A percentile compares a stretch with the other conserved stretches of the same genome.
Conservation (phyloP, 2,113 vertebrate genomes). For the Nannobrachium achirus region DNA sequence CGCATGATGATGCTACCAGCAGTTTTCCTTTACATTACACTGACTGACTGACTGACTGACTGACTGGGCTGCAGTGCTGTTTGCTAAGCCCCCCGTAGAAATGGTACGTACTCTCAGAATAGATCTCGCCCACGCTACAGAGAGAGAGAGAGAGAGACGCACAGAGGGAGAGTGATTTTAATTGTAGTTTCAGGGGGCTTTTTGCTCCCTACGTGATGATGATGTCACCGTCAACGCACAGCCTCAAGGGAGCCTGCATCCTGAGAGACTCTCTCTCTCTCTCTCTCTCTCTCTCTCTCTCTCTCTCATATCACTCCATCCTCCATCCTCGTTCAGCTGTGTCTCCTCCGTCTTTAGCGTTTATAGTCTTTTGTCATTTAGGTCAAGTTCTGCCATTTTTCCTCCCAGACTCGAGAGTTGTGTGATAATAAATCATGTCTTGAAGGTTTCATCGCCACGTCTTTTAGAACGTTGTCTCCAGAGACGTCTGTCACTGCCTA, state of each 20-base stretch:
- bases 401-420: too few relatives aligned
- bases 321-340: slow-evolving; percentile 42
- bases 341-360: slow-evolving; percentile 53
- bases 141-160: slow-evolving; percentile 13
- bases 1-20: too few relatives aligned
- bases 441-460: too few relatives aligned
- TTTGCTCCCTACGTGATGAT: slow-evolving; percentile 59
- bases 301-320: slow-evolving; percentile 26
- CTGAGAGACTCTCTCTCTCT: slow-evolving; percentile 42
- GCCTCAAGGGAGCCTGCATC: slow-evolving; percentile 41
- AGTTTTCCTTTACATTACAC: too few relatives aligned
- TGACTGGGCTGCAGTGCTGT: slow-evolving; percentile 33
- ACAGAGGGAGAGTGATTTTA: slow-evolving; percentile 55
- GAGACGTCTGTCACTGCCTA: too few relatives aligned
- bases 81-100: slow-evolving; percentile 60
- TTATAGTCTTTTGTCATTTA: slow-evolving; percentile 55
- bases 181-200: slow-evolving; percentile 68
- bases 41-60: too few relatives aligned
- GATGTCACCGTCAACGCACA: slow-evolving; percentile 59
- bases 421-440: too few relatives aligned
- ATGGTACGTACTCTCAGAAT: slow-evolving; percentile 46
- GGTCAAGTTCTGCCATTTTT: slow-evolving; percentile 32
- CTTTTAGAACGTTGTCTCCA: too few relatives aligned
- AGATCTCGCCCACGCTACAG: slow-evolving; percentile 38
- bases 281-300: slow-evolving; percentile 27